Evolutionary conservation across 2,113 vertebrate species (phyloP).

Genomic region (Gambusia holbrooki): DNA sequence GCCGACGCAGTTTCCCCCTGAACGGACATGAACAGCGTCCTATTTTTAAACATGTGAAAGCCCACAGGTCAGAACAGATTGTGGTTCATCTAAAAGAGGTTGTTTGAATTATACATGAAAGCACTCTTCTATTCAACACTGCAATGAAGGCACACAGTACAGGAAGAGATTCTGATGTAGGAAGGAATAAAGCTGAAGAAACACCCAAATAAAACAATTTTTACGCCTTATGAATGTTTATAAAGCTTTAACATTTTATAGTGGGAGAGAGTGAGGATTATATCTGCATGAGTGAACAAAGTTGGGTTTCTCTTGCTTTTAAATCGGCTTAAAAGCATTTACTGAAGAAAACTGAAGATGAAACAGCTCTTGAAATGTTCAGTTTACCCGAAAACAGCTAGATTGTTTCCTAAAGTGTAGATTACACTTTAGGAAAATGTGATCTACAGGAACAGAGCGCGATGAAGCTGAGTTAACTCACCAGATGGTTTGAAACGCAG

Average conservation of each 20-base stretch:
- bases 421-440: not conserved
- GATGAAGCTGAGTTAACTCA: not conserved
- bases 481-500: not conserved
- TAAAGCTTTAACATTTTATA: not conserved
- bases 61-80: constrained; percentile 64
- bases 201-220: not conserved
- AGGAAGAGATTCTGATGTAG: constrained; percentile 1
- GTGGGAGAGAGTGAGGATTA: not conserved
- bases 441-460: not conserved
- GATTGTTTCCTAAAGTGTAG: not conserved
- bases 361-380: not conserved
- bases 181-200: not conserved
- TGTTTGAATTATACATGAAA: constrained; percentile 79
- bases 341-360: not conserved
- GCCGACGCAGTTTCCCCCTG: constrained; percentile 13
- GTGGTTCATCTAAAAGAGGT: constrained; percentile 57
- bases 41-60: constrained; percentile 69
- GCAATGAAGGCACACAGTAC: constrained; percentile 35
- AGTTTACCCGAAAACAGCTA: not conserved
- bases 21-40: constrained; percentile 31
- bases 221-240: not conserved
- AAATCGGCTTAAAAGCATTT: not conserved
- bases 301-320: not conserved
- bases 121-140: constrained; percentile 48
- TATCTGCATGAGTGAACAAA: not conserved